These are phyloP conservation scores for Rhincodon typus DNA, from an alignment of 2,797 vertebrate species.

Conservation along the genomic window DNA sequence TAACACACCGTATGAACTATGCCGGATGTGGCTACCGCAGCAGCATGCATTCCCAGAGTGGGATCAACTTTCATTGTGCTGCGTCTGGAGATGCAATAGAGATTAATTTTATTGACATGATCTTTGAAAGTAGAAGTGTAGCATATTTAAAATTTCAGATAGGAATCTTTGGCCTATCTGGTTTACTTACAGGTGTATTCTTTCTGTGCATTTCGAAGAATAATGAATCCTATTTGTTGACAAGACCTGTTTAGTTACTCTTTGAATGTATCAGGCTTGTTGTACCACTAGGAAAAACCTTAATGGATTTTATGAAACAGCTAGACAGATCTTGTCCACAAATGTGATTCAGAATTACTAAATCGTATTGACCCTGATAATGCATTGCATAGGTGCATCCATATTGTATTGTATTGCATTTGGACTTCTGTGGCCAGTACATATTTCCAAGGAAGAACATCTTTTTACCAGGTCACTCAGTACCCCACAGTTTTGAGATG, in stretches of 20 bases:
- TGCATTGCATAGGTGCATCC: background rate
- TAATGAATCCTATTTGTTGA: background rate
- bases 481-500: background rate
- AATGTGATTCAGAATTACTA: background rate
- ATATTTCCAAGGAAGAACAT: background rate
- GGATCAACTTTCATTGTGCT: no score
- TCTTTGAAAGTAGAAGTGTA: background rate
- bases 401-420: background rate
- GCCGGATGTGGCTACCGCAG: no score
- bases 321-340: background rate
- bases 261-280: background rate
- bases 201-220: background rate
- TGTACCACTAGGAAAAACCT: background rate
- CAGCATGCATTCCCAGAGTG: no score
- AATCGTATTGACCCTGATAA: background rate
- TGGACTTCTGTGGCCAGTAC: background rate
- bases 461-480: background rate
- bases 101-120: no score
- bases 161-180: background rate
- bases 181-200: background rate
- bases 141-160: background rate
- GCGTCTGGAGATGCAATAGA: no score
- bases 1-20: no score
- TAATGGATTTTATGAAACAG: background rate
- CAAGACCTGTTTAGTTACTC: background rate